Percentiles rank a stretch among this genome's conserved stretches.
phyloP scores from a whole-genome alignment of 2,113 vertebrate species.

The Esox niger region DNA sequence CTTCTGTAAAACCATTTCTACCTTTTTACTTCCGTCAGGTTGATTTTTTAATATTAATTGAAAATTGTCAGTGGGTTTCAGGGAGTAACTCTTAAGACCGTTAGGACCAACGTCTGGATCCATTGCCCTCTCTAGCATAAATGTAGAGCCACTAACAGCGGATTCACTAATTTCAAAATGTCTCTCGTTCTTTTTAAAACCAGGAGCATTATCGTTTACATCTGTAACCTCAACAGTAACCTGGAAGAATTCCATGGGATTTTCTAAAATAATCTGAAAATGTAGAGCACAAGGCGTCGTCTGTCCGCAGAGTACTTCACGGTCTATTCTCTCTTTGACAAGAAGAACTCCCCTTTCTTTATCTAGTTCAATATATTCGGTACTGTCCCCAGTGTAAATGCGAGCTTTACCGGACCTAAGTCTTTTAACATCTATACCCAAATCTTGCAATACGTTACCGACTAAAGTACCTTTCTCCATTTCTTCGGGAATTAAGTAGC shows the following conservation, averaged over 20 bases:
- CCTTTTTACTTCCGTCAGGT: slow-evolving; percentile 53
- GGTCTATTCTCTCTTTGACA: slow-evolving; percentile 44
- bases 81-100: slow-evolving; percentile 44
- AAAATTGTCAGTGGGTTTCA: slow-evolving; percentile 64
- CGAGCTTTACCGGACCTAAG: slow-evolving; percentile 48
- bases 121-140: slow-evolving; percentile 33
- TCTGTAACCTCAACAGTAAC: slow-evolving; percentile 36
- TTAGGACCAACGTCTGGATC: slow-evolving; percentile 40
- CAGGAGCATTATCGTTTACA: slow-evolving; percentile 52
- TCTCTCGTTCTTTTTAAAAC: slow-evolving; percentile 52
- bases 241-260: slow-evolving; percentile 36
- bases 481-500: slow-evolving; percentile 57
- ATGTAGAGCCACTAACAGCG: slow-evolving; percentile 21
- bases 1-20: slow-evolving; percentile 51
- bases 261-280: slow-evolving; percentile 42
- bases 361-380: slow-evolving; percentile 61
- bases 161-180: slow-evolving; percentile 49
- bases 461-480: slow-evolving; percentile 60
- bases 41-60: slow-evolving; percentile 50
- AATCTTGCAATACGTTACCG: slow-evolving; percentile 61
- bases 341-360: slow-evolving; percentile 41
- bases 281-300: slow-evolving; percentile 31
- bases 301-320: slow-evolving; percentile 40
- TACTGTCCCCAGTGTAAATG: slow-evolving; percentile 59
- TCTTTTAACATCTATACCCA: slow-evolving; percentile 58